phyloP scores from a whole-genome alignment of 2,797 vertebrate genomes.

The Tarsius wallacei region DNA sequence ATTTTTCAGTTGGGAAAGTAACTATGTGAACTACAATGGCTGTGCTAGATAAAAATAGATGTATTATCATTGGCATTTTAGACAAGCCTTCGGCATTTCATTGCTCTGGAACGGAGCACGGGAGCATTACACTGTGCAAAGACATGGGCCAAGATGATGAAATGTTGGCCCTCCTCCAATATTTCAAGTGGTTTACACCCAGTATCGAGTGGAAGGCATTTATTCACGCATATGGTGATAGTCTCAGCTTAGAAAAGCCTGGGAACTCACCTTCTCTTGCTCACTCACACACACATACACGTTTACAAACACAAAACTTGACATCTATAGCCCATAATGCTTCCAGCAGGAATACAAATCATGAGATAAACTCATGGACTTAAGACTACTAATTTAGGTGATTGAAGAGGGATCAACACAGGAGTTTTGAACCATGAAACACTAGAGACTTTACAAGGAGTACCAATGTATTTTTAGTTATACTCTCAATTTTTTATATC shows the following conservation, averaged over 20 bases:
- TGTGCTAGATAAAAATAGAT: conserved; percentile 80
- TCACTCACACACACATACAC: not conserved
- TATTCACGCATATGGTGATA: conserved; percentile 85
- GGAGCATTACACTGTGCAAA: conserved; percentile 76
- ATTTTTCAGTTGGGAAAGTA: conserved; percentile 88
- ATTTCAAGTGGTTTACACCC: conserved; percentile 87
- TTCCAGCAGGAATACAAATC: conserved; percentile 25
- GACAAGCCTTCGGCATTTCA: conserved; percentile 86
- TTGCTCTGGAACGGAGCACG: conserved; percentile 75
- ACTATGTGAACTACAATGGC: conserved; percentile 84
- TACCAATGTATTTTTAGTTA: not conserved
- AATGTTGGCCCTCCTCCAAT: conserved; percentile 87
- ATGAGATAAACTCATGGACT: not conserved
- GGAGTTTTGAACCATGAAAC: not conserved
- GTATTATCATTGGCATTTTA: conserved; percentile 88
- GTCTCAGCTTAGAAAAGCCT: conserved; percentile 86
- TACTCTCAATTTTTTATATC: not conserved
- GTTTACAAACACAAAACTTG: conserved; percentile 13
- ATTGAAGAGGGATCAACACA: not conserved
- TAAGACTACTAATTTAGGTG: not conserved
- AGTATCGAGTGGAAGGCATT: conserved; percentile 82
- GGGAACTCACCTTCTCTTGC: conserved; percentile 78
- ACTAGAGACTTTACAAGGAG: not conserved
- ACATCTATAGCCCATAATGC: not conserved
- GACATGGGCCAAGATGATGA: conserved; percentile 85